Evolutionary conservation across 2,113 vertebrate genomes (phyloP).

Genomic region (Menidia beryllina): DNA sequence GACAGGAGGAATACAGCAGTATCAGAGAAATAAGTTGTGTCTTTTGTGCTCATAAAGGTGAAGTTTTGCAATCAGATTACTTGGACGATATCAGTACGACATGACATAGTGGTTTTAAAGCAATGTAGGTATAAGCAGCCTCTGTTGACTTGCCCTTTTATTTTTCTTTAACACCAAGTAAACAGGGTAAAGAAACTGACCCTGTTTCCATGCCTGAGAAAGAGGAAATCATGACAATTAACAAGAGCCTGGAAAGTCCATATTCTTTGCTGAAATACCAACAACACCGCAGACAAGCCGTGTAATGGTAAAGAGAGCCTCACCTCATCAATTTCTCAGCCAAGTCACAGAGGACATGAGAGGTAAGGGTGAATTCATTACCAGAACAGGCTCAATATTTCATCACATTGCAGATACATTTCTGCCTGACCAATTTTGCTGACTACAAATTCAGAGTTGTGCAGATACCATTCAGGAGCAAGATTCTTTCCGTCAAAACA

Average conservation of each 20-base stretch:
- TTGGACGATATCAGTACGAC: conserved; percentile 42
- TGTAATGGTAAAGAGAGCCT: conserved; percentile 37
- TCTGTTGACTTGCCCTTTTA: conserved; percentile 11
- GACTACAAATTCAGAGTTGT: conserved; percentile 46
- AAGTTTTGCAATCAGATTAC: conserved; percentile 59
- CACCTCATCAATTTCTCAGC: conserved; percentile 61
- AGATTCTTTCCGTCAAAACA: conserved; percentile 60
- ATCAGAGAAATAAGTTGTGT: conserved; percentile 59
- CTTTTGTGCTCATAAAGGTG: conserved; percentile 55
- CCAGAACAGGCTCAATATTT: conserved; percentile 67
- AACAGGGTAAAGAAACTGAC: conserved; percentile 21
- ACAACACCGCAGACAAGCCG: conserved; percentile 37
- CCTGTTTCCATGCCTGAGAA: conserved; percentile 17
- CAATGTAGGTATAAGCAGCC: conserved; percentile 11
- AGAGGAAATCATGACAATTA: conserved; percentile 30
- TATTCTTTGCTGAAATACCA: conserved; percentile 47
- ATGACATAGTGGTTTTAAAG: conserved; percentile 29
- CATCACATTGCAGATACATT: conserved; percentile 55
- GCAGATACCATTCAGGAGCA: conserved; percentile 32
- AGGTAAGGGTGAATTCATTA: conserved; percentile 66
- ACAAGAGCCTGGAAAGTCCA: conserved; percentile 28
- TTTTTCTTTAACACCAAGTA: conserved; percentile 2
- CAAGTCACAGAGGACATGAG: conserved; percentile 54
- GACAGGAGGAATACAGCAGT: conserved; percentile 48
- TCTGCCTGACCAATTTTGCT: conserved; percentile 49